Base-by-base conservation (phyloP, 2,888 invertebrate genomes). In the Xanthia icteritia region DNA sequence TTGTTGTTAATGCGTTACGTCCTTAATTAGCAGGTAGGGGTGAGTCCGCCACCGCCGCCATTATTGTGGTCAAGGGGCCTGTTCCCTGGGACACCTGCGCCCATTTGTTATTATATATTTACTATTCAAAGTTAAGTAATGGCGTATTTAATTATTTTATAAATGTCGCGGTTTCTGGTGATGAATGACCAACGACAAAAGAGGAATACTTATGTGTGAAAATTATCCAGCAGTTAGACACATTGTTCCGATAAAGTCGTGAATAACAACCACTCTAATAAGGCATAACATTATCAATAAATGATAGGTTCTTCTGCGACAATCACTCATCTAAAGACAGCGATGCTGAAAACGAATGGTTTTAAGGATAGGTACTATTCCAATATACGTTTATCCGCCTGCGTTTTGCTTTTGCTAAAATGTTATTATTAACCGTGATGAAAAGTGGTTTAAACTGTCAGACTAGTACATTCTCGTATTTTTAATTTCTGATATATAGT, bases 21-120 rank as follows among this genome's bases (percentile, higher is more conserved):
- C 86, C 88, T 87, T 91, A 91, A 91, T 91, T 90, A 91, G 88
- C 86, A 88, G 87, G 87, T 84, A 85, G 79, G 83, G 82, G 79
- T 72, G 83, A 79, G 83, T 71, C 82, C 76, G 79, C 81, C 84
- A 81, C 88, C 89, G 81, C 82, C 76, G 79, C 84, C 88, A 81
- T 88, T 89, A 86, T 77, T 90, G 90, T 89, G 91, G 91, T 91
- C 87, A 86, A 83, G 78, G 83, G 86, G 84, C 79, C 72, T 82
- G 84, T 85, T 82, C 82, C 72, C 83, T 64, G 79, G 87, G 84
- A 86, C 91, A 91, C 90, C 90, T 91, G 91, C 78, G 87, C 60
- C 77, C 82, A 70, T 82, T 73, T 65, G 67, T 77, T 79, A 79
- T 79, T 79, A 79, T 76, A 69, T 81, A 79, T 81, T 81, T 76